phyloP scores from a whole-genome alignment of 2,113 vertebrate species.

The Odontesthes bonariensis region DNA sequence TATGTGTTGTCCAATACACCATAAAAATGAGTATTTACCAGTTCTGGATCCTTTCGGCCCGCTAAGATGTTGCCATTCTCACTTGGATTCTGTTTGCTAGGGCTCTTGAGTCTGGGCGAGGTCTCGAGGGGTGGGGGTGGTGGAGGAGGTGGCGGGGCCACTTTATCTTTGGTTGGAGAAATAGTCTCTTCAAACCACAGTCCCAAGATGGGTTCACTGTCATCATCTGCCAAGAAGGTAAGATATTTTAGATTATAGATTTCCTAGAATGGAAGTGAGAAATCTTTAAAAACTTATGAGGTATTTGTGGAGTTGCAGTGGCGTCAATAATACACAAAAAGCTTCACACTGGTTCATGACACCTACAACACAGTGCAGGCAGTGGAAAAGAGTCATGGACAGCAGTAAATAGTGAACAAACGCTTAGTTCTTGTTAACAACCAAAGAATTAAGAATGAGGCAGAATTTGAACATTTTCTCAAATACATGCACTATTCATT shows the following conservation, averaged over 20 bases:
- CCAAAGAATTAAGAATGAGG: conserved; percentile 40
- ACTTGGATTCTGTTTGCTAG: conserved; percentile 90
- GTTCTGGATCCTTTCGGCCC: conserved; percentile 95
- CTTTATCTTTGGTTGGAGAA: conserved; percentile 97
- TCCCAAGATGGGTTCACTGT: conserved; percentile 98
- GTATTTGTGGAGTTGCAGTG: conserved; percentile 32
- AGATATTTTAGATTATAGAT: conserved; percentile 9
- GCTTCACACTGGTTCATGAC: conserved; percentile 48
- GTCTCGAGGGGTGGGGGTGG: conserved; percentile 94
- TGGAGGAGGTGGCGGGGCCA: conserved; percentile 91
- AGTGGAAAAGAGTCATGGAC: conserved; percentile 55
- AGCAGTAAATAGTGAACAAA: conserved; percentile 45
- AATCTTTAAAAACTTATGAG: conserved; percentile 2
- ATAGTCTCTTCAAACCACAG: conserved; percentile 99
- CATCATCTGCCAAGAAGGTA: conserved; percentile 87
- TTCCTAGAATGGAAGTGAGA: conserved; percentile 1
- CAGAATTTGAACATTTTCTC: neutral
- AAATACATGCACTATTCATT: conserved; percentile 8
- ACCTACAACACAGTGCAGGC: conserved; percentile 62
- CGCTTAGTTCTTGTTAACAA: conserved; percentile 45
- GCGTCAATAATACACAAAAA: conserved; percentile 56
- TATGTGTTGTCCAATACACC: neutral
- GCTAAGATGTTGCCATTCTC: conserved; percentile 98
- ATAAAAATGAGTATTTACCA: conserved; percentile 83
- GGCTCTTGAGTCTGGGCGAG: conserved; percentile 93